These are phyloP conservation scores for Wasmannia auropunctata DNA, from an alignment of 1,140 invertebrate genomes.

Conservation along the genomic window DNA sequence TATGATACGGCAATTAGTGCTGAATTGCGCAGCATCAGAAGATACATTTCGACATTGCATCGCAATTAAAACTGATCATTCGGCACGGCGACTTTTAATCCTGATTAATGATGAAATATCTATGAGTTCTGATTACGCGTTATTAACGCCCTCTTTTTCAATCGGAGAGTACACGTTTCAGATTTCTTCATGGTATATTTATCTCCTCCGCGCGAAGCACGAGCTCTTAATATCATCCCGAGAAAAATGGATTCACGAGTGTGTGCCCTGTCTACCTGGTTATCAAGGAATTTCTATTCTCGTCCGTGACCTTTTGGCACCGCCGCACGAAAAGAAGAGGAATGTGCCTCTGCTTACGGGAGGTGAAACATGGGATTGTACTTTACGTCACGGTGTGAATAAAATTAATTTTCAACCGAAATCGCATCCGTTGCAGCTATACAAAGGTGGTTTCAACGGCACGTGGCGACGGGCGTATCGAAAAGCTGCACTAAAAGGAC, in stretches of 20 bases:
- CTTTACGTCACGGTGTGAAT: slow-evolving; percentile 72
- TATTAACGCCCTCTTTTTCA: slow-evolving; percentile 1
- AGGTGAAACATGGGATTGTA: slow-evolving; percentile 66
- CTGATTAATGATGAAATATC: slow-evolving; percentile 47
- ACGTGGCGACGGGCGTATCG: slow-evolving; percentile 11
- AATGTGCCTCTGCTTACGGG: slow-evolving; percentile 6
- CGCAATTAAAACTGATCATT: slow-evolving; percentile 46
- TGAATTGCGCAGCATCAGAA: slow-evolving; percentile 32
- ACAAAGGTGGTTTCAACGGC: background rate
- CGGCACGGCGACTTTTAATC: slow-evolving; percentile 29
- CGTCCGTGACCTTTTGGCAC: slow-evolving; percentile 28
- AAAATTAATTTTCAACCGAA: slow-evolving; percentile 71
- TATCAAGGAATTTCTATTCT: slow-evolving; percentile 17
- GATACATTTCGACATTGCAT: slow-evolving; percentile 22
- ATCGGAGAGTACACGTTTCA: background rate
- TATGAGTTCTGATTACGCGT: slow-evolving; percentile 14
- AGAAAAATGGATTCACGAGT: slow-evolving; percentile 67
- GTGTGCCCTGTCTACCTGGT: background rate
- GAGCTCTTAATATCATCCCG: slow-evolving; percentile 46
- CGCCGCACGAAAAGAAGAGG: background rate
- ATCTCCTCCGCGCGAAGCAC: slow-evolving; percentile 55
- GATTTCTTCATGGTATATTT: slow-evolving; percentile 34
- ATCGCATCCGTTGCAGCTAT: slow-evolving; percentile 23
- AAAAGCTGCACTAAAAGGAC: slow-evolving; percentile 72
- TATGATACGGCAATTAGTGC: slow-evolving; percentile 39